A percentile compares a stretch with the other conserved stretches of the same genome.
Conservation (phyloP, 2,113 vertebrate genomes). For the Toxotes jaculatrix region DNA sequence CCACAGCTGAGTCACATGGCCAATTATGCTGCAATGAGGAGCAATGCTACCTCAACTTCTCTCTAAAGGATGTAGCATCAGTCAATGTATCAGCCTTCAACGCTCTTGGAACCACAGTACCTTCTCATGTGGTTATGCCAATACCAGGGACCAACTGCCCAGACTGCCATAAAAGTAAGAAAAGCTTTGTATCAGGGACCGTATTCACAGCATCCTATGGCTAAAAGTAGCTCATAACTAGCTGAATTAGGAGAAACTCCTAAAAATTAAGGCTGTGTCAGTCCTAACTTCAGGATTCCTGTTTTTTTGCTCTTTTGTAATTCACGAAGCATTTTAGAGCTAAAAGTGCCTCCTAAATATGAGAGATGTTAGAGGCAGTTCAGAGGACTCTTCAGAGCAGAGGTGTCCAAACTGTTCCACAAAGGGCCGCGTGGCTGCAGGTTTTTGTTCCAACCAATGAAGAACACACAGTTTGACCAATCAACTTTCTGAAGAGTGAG, state of each 20-base stretch:
- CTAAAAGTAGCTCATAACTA: not conserved
- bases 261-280: not conserved
- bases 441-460: no score
- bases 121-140: constrained; percentile 62
- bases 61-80: constrained; percentile 51
- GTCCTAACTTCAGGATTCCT: not conserved
- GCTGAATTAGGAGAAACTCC: not conserved
- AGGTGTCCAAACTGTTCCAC: no score
- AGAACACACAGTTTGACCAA: no score
- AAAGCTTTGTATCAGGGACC: not conserved
- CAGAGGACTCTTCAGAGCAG: no score
- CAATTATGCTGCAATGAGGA: constrained; percentile 16
- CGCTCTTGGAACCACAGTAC: constrained; percentile 53
- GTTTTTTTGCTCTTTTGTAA: not conserved
- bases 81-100: constrained; percentile 72
- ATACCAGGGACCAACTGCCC: constrained; percentile 50
- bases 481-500: no score
- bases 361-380: not conserved
- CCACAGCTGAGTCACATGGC: not conserved
- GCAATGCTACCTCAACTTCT: constrained; percentile 31
- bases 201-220: not conserved
- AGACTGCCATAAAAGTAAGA: not conserved
- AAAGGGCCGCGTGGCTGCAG: no score
- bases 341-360: not conserved
- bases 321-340: not conserved